phyloP scores from a whole-genome alignment of 2,797 vertebrate species.

The Periophthalmus magnuspinnatus region DNA sequence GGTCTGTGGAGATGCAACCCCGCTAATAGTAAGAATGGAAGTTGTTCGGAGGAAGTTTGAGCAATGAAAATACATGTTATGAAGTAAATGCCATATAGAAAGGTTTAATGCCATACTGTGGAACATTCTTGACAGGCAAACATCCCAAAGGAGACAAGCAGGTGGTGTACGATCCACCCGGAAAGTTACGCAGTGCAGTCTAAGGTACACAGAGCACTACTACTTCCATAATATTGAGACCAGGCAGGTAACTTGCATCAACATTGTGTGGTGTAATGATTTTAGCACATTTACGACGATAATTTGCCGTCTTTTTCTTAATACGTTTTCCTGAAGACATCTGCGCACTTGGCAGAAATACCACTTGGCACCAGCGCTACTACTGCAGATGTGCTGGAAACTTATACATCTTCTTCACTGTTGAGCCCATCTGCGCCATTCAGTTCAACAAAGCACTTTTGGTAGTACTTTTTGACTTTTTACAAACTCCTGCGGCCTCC shows the following conservation, averaged over 20 bases:
- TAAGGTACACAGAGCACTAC: too few relatives aligned
- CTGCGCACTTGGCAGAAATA: constrained; percentile 3
- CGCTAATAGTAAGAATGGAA: neutral
- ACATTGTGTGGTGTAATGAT: neutral
- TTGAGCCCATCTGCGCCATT: constrained; percentile 6
- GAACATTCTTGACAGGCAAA: too few relatives aligned
- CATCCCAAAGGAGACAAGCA: too few relatives aligned
- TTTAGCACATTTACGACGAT: neutral
- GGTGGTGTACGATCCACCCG: too few relatives aligned
- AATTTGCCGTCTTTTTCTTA: neutral
- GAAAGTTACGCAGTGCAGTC: too few relatives aligned
- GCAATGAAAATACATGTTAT: neutral
- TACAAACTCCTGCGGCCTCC: neutral
- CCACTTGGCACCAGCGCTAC: neutral
- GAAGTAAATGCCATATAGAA: neutral
- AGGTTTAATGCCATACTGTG: neutral
- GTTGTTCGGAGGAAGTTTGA: too few relatives aligned
- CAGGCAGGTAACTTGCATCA: neutral
- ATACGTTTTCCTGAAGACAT: constrained; percentile 4
- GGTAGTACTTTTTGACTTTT: neutral
- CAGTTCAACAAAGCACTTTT: neutral
- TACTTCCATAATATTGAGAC: too few relatives aligned
- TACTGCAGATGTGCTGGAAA: constrained; percentile 9
- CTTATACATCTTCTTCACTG: neutral
- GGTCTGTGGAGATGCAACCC: neutral